Evolutionary conservation across 2,797 vertebrate species (phyloP).

Genomic region (Malurus leucopterus): DNA sequence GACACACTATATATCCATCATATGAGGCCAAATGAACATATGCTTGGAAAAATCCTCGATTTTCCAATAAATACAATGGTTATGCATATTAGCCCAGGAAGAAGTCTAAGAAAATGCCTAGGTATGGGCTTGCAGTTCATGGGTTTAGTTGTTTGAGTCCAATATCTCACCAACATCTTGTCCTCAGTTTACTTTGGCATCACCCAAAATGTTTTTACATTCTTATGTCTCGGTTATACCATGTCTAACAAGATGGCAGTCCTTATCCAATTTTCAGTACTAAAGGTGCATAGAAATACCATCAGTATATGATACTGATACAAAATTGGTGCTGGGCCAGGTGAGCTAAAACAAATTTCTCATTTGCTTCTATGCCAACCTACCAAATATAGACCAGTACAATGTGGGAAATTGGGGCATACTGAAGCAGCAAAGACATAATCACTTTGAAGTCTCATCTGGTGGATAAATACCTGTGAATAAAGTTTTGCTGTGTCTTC

Average conservation of each 20-base stretch:
- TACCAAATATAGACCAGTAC: neutral
- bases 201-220: neutral
- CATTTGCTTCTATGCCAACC: neutral
- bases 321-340: neutral
- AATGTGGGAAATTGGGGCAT: neutral
- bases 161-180: neutral
- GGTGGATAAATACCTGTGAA: neutral
- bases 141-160: neutral
- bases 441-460: neutral
- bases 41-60: neutral
- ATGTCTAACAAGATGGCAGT: neutral
- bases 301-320: neutral
- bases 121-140: neutral
- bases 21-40: neutral
- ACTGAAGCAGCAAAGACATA: neutral
- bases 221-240: neutral
- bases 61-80: neutral
- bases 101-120: neutral
- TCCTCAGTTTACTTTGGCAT: neutral
- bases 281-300: neutral
- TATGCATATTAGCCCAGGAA: neutral
- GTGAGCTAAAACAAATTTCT: neutral
- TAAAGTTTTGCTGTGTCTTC: neutral
- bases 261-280: neutral
- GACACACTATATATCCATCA: neutral